phyloP scores from a whole-genome alignment of 2,888 invertebrate genomes.

The Pollenia angustigena region DNA sequence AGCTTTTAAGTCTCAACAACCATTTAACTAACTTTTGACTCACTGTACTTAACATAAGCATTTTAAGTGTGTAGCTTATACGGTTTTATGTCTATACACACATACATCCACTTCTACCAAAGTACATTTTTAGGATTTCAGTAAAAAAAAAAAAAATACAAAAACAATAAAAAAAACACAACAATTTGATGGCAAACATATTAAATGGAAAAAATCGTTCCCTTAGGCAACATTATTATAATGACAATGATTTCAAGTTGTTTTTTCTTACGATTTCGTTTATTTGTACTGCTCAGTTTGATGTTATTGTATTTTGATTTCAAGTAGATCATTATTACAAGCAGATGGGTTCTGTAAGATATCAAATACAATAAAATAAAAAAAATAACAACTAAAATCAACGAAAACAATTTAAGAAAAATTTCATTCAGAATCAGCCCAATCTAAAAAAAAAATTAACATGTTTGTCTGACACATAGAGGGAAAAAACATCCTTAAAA shows the following conservation, averaged over 20 bases:
- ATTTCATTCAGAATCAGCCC: constrained; percentile 19
- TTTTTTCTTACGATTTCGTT: constrained; percentile 37
- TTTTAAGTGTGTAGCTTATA: no score
- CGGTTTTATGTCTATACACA: no score
- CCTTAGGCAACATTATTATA: constrained; percentile 75
- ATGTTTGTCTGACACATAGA: constrained; percentile 14
- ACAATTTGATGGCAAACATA: constrained; percentile 73
- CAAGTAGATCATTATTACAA: constrained; percentile 51
- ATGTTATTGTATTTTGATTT: constrained; percentile 1
- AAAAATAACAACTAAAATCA: constrained; percentile 29
- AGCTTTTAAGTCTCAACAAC: no score
- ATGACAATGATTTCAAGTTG: constrained; percentile 72
- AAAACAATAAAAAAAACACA: constrained; percentile 52
- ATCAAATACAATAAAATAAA: constrained; percentile 57
- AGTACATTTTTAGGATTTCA: no score
- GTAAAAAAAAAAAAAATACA: background rate
- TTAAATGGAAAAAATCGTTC: constrained; percentile 74
- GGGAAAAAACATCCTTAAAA: constrained; percentile 8
- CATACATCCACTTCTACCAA: no score
- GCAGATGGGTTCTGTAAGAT: constrained; percentile 51
- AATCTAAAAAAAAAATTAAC: constrained; percentile 7
- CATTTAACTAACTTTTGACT: no score
- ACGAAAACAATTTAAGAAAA: constrained; percentile 46
- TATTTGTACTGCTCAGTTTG: constrained; percentile 17
- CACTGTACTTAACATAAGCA: no score